These are phyloP conservation scores for Odontomyia ornata DNA, from an alignment of 2,888 invertebrate genomes.

Conservation along the genomic window DNA sequence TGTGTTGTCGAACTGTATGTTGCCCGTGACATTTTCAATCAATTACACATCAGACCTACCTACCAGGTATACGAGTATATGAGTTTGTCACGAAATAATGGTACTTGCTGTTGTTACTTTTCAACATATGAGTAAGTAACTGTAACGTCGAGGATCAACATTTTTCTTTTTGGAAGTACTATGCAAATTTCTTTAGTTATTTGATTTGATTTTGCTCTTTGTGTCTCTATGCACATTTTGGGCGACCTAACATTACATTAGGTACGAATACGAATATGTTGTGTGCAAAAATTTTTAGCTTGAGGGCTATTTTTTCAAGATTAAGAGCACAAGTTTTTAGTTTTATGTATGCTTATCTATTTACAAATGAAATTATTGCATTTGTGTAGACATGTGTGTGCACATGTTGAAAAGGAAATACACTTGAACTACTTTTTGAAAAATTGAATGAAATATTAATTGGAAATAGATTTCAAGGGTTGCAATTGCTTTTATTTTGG, in stretches of 20 bases:
- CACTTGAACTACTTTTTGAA: background rate
- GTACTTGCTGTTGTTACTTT: too few relatives aligned
- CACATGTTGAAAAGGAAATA: background rate
- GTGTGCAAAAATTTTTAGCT: background rate
- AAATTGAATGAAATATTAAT: background rate
- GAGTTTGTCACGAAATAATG: too few relatives aligned
- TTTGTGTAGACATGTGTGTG: too few relatives aligned
- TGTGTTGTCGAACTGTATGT: background rate
- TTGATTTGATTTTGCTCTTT: too few relatives aligned
- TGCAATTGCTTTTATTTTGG: background rate
- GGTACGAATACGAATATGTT: too few relatives aligned
- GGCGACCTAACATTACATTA: too few relatives aligned
- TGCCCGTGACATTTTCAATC: conserved; percentile 3
- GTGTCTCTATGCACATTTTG: too few relatives aligned
- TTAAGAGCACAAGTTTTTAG: background rate
- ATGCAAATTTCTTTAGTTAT: too few relatives aligned
- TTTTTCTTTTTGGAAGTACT: too few relatives aligned
- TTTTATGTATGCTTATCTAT: background rate
- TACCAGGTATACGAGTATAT: too few relatives aligned
- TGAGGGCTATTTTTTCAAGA: background rate
- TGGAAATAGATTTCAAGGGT: background rate
- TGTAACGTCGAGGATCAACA: too few relatives aligned
- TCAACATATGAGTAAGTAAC: too few relatives aligned
- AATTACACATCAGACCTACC: background rate
- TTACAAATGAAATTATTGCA: background rate